Evolutionary conservation across 2,113 vertebrate species (phyloP).

Genomic region (Numida meleagris): DNA sequence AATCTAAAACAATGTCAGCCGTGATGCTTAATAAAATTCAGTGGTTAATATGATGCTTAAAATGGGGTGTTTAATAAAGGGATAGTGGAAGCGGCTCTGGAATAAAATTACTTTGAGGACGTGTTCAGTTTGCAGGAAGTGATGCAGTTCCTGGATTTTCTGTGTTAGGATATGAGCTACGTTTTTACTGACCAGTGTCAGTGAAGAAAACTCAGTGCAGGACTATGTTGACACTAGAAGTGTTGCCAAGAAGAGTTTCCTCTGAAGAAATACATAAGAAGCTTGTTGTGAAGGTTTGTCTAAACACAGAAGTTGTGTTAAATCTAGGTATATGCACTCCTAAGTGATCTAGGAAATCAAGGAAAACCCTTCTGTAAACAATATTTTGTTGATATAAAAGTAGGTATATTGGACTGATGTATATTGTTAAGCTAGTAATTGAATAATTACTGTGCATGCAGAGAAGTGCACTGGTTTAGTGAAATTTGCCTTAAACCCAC

Average conservation of each 20-base stretch:
- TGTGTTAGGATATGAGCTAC: background rate
- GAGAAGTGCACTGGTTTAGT: background rate
- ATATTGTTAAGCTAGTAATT: background rate
- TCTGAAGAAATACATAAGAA: background rate
- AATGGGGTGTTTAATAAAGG: background rate
- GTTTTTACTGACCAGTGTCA: background rate
- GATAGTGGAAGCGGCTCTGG: background rate
- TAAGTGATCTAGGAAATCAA: background rate
- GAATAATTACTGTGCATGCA: background rate
- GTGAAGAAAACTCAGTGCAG: background rate
- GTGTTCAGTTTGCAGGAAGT: background rate
- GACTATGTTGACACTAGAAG: background rate
- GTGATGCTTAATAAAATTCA: background rate
- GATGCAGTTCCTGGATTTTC: background rate
- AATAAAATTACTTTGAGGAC: background rate
- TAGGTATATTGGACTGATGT: background rate
- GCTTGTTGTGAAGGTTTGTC: background rate
- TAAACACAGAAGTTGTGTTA: background rate
- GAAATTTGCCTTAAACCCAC: background rate
- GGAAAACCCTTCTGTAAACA: background rate
- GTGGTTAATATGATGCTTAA: background rate
- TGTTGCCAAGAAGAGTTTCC: background rate
- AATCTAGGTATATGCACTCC: background rate
- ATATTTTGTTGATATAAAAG: background rate
- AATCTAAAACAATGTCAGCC: background rate